Conservation (phyloP, 37 sponge, comb jelly and placozoan genomes). For the Ephydatia muelleri region DNA sequence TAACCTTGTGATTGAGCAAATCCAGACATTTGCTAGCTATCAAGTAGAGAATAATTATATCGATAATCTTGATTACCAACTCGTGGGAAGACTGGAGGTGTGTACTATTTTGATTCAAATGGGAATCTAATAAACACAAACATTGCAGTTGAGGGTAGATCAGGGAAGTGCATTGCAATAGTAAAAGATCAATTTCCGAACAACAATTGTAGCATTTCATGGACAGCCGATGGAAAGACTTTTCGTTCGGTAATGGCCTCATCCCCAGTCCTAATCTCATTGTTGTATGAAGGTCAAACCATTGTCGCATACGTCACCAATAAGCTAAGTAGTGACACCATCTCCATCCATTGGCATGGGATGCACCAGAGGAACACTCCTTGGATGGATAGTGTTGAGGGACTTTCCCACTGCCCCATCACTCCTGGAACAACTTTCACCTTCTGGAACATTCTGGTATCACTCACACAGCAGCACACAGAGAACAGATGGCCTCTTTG, state of each 20-base stretch:
- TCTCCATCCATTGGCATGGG: conserved; percentile 87
- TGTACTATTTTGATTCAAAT: conserved; percentile 9
- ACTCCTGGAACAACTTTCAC: conserved; percentile 40
- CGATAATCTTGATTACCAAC: neutral
- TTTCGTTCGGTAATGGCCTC: conserved; percentile 48
- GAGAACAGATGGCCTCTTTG: conserved; percentile 78
- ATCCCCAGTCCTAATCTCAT: conserved; percentile 71
- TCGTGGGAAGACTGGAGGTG: conserved; percentile 11
- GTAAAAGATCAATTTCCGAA: neutral
- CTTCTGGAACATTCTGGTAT: conserved; percentile 85
- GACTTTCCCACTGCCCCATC: conserved; percentile 72
- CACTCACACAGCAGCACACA: conserved; percentile 81
- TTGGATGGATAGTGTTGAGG: conserved; percentile 82
- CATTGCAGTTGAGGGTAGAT: neutral
- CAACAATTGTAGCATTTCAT: conserved; percentile 41
- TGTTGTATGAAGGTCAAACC: conserved; percentile 29
- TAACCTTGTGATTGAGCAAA: conserved; percentile 45
- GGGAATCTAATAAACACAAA: neutral
- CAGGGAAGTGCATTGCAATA: neutral
- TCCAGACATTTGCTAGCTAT: conserved; percentile 59
- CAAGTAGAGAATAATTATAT: neutral
- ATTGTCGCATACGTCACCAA: conserved; percentile 57
- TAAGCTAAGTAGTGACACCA: conserved; percentile 54
- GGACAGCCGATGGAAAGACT: conserved; percentile 43
- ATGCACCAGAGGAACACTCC: conserved; percentile 70